Conservation (phyloP, 2,888 invertebrate genomes). For the Dasysyrphus albostriatus region DNA sequence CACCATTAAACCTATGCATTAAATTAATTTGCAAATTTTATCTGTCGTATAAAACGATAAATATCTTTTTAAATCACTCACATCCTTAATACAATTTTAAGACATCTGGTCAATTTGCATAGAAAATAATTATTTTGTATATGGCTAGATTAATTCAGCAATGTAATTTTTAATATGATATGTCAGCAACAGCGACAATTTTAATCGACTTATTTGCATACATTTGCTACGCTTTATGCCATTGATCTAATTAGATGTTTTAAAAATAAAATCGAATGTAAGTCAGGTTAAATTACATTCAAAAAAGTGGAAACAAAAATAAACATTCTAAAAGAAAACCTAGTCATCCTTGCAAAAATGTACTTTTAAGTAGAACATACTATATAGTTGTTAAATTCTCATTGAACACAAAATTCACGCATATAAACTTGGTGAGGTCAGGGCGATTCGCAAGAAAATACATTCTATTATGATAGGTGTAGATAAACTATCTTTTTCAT, state of each 20-base stretch:
- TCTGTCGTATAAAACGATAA: neutral
- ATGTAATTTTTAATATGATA: slow-evolving; percentile 30
- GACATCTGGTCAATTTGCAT: slow-evolving; percentile 44
- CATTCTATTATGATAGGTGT: neutral
- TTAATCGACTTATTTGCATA: slow-evolving; percentile 38
- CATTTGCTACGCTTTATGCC: slow-evolving; percentile 46
- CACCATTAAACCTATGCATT: neutral
- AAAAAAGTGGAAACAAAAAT: slow-evolving; percentile 32
- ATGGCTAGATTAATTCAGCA: slow-evolving; percentile 12
- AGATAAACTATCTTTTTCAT: neutral
- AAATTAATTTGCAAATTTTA: neutral
- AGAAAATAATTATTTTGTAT: slow-evolving; percentile 1
- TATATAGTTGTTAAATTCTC: slow-evolving; percentile 27
- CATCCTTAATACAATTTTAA: slow-evolving; percentile 6
- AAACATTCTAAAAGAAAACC: slow-evolving; percentile 49
- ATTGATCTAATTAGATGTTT: slow-evolving; percentile 71
- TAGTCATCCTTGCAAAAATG: slow-evolving; percentile 72
- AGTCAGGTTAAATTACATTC: slow-evolving; percentile 43
- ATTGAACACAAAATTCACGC: slow-evolving; percentile 48
- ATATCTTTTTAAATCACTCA: neutral
- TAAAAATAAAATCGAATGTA: slow-evolving; percentile 42
- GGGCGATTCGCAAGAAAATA: slow-evolving; percentile 2
- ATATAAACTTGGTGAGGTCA: slow-evolving; percentile 33
- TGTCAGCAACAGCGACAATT: slow-evolving; percentile 36
- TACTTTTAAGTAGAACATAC: slow-evolving; percentile 64